Evolutionary conservation across 2,888 invertebrate species (phyloP), one percentile per base, ranked within the genome.

Genomic region (Nymphalis c-album): DNA sequence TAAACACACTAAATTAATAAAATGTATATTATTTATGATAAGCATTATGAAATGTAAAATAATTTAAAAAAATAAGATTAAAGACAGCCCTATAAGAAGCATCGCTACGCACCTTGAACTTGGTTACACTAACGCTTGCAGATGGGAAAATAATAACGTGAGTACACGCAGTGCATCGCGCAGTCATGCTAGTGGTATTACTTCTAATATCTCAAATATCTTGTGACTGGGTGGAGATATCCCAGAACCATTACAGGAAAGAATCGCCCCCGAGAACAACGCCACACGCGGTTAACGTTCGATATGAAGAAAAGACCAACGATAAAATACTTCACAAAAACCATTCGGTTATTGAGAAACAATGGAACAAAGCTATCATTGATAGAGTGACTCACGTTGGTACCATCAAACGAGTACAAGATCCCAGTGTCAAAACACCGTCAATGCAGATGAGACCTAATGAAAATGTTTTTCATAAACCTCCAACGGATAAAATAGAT

Each of bases 171-270:
- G 63, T 60, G 73, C 69, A 67, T 35, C 67, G 45, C 64, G 62
- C 40, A 40, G 78, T 74, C 75, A 78, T 83, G 77, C 72, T 80
- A 55, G 16, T 55, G 16, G 64, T 84, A n/a, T 69, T 81, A 46
- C 68, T 88, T 22, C 72, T 85, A 10, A 63, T 85, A 8, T 48
- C 83, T 67, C 69, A 76, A 66, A 80, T 75, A 18, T 22, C 74
- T 22, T 73, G 83, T 48, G 91, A 92, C 63, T 92, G 91, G 91
- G 90, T 92, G 45, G 87, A 92, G 73, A 91, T 92, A 71, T 82
- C 91, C 0, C 91, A 91, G 70, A 85, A 85, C 53, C 80, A 85
- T 70, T 86, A 87, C 73, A 79, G 78, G 48, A 86, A 85, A 70
- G 73, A 75, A 10, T 81, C 86, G 3, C 22, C 76, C 22, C 69